These are phyloP conservation scores for Drosophila ficusphila DNA, from an alignment of 1,140 invertebrate genomes.

Conservation along the genomic window DNA sequence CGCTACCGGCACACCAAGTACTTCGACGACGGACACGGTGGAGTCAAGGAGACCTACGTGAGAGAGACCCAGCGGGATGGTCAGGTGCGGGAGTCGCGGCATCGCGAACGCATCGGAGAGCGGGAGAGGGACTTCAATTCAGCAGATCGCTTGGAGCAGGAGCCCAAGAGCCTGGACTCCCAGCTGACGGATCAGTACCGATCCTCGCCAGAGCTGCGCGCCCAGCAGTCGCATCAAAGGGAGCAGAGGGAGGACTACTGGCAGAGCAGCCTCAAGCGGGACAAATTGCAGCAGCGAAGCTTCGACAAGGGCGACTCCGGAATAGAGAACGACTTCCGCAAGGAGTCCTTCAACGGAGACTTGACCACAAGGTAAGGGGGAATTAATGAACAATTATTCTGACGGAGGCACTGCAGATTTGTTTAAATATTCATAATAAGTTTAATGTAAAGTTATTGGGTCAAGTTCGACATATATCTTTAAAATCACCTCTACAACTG, in stretches of 20 bases:
- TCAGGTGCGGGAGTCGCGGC: constrained; percentile 86
- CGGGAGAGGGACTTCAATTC: constrained; percentile 63
- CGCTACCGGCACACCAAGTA: constrained; percentile 80
- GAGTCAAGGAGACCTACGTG: constrained; percentile 85
- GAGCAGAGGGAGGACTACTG: constrained; percentile 73
- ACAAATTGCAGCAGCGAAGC: constrained; percentile 81
- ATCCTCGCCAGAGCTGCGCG: constrained; percentile 85
- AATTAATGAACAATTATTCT: no score
- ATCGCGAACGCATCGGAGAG: constrained; percentile 78
- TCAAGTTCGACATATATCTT: no score
- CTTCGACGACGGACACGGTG: constrained; percentile 84
- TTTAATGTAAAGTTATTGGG: no score
- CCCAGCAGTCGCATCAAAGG: constrained; percentile 55
- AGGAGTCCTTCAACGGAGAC: constrained; percentile 88
- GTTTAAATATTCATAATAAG: no score
- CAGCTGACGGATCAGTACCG: constrained; percentile 85
- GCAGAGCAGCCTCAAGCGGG: constrained; percentile 79
- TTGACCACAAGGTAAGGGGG: constrained; percentile 62
- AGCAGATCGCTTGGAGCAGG: constrained; percentile 85
- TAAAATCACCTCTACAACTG: no score
- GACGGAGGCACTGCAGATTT: no score
- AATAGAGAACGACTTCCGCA: constrained; percentile 91
- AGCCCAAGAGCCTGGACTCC: constrained; percentile 88
- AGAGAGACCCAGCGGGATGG: constrained; percentile 85
- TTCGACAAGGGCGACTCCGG: constrained; percentile 88